Conservation (phyloP, 2,888 invertebrate species). For the Amphimallon solstitiale region DNA sequence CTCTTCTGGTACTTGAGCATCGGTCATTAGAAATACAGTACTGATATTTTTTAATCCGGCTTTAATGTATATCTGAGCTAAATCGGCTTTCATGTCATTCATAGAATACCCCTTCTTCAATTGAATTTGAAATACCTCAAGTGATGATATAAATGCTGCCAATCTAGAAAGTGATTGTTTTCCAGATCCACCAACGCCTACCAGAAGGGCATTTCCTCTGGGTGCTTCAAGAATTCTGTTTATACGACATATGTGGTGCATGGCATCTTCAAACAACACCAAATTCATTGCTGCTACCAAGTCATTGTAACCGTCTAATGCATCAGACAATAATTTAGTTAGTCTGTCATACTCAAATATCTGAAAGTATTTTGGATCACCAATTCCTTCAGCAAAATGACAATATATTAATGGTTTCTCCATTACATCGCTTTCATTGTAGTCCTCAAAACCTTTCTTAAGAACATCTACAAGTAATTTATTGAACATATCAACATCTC, state of each 20-base stretch:
- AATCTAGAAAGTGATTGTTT: conserved; percentile 91
- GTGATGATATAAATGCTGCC: conserved; percentile 87
- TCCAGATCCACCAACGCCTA: conserved; percentile 95
- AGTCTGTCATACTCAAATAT: conserved; percentile 78
- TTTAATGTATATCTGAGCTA: conserved; percentile 83
- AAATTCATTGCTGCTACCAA: conserved; percentile 91
- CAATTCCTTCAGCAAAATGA: conserved; percentile 91
- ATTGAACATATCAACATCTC: conserved; percentile 77
- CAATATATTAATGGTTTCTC: conserved; percentile 86
- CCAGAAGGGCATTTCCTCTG: conserved; percentile 89
- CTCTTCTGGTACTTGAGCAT: conserved; percentile 92
- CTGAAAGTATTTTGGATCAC: conserved; percentile 90
- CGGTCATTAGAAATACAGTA: conserved; percentile 91
- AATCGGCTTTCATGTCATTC: conserved; percentile 79
- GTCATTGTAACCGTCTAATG: conserved; percentile 84
- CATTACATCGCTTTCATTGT: conserved; percentile 78
- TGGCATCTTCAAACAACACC: conserved; percentile 94
- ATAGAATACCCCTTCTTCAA: conserved; percentile 89
- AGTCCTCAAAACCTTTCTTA: conserved; percentile 80
- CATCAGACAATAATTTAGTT: conserved; percentile 79
- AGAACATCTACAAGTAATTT: conserved; percentile 79
- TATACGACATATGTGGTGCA: conserved; percentile 92
- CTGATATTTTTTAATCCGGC: conserved; percentile 84
- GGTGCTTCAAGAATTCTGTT: conserved; percentile 93
- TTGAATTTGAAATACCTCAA: conserved; percentile 94